Evolutionary conservation across 2,797 vertebrate species (phyloP).

Genomic region (Odontamblyopus rebecca): DNA sequence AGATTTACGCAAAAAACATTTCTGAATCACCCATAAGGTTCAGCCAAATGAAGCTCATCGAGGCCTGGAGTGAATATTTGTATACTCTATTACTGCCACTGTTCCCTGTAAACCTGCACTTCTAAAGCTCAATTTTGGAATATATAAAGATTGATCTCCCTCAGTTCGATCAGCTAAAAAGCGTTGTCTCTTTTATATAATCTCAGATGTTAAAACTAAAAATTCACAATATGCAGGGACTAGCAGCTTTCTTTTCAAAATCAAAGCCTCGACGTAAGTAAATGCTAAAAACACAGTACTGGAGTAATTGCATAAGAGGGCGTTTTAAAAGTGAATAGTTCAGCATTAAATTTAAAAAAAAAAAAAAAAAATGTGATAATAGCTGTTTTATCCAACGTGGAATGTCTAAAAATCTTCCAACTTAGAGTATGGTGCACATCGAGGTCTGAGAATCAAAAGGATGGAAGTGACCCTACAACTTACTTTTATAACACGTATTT

Average conservation of each 20-base stretch:
- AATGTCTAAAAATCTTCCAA: background rate
- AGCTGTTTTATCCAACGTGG: background rate
- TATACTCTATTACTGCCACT: background rate
- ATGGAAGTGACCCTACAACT: background rate
- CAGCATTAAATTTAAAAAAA: background rate
- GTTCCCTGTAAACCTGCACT: background rate
- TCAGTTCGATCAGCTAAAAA: too few species aligned
- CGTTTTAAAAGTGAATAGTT: slow-evolving; percentile 9
- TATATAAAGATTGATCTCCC: too few species aligned
- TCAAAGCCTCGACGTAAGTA: slow-evolving; percentile 5
- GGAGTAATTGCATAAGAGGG: slow-evolving; percentile 38
- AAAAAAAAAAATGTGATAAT: background rate
- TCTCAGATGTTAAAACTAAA: slow-evolving; percentile 14
- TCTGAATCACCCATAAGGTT: too few species aligned
- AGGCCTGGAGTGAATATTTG: background rate
- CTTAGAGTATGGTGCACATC: background rate
- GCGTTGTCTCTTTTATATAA: background rate
- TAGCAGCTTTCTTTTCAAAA: slow-evolving; percentile 43
- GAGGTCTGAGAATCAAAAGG: background rate
- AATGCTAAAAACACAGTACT: slow-evolving; percentile 18
- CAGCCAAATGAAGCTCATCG: too few species aligned
- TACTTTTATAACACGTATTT: too few species aligned
- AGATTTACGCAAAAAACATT: too few species aligned
- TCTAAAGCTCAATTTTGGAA: too few species aligned
- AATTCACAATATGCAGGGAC: slow-evolving; percentile 41